Conservation (phyloP, 2,113 vertebrate genomes). For the Spermophilus dauricus region DNA sequence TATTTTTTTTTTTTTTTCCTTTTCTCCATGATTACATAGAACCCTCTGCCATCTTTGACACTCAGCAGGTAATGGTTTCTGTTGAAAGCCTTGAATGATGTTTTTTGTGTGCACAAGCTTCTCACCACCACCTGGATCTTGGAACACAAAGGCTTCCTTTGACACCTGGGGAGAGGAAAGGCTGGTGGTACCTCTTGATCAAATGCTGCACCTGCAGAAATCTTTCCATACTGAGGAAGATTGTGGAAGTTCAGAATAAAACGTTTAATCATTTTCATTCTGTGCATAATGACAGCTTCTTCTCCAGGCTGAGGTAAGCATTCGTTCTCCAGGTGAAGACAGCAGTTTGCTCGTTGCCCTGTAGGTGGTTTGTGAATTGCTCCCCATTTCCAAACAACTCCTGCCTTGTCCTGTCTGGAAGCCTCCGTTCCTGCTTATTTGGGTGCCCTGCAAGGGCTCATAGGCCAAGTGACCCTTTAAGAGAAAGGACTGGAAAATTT, state of each 20-base stretch:
- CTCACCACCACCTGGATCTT: neutral
- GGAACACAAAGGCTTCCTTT: neutral
- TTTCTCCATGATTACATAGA: neutral
- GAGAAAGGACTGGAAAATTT: neutral
- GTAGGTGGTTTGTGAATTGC: neutral
- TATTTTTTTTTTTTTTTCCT: too few relatives aligned
- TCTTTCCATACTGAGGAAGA: neutral
- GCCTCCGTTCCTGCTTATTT: neutral
- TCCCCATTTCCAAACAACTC: neutral
- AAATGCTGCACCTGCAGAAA: neutral
- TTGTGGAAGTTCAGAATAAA: neutral
- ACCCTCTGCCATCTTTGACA: neutral
- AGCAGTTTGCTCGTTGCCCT: neutral
- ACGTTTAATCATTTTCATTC: constrained; percentile 12
- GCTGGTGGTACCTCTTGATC: neutral
- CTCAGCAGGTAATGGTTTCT: neutral
- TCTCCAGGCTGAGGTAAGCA: neutral
- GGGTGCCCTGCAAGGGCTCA: neutral
- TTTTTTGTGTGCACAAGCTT: neutral
- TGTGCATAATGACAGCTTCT: neutral
- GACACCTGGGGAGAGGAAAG: neutral
- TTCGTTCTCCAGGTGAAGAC: neutral
- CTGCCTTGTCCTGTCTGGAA: neutral
- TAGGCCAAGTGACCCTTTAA: neutral
- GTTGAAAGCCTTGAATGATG: neutral